Evolutionary conservation across 92 coral and sea anemone genomes (phyloP).

Genomic region (Zoanthus sociatus): DNA sequence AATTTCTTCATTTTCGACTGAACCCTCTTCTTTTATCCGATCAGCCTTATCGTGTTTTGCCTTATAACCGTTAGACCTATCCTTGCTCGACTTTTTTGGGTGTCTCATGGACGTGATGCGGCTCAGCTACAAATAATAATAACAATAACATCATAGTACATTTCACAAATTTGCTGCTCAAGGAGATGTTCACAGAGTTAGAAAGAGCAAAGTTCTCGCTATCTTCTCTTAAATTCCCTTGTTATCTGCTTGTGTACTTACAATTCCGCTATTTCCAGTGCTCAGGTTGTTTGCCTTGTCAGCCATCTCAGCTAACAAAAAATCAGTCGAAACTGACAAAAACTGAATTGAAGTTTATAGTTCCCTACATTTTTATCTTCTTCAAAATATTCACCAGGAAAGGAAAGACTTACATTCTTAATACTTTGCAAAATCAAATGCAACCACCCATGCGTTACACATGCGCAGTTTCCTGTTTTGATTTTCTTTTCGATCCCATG

Average conservation of each 20-base stretch:
- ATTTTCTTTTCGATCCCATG: constrained; percentile 46
- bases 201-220: background rate
- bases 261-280: constrained; percentile 45
- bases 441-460: constrained; percentile 27
- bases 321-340: background rate
- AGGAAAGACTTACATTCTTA: background rate
- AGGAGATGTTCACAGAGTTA: background rate
- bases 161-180: background rate
- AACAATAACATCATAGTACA: background rate
- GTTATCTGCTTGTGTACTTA: background rate
- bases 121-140: constrained; percentile 18
- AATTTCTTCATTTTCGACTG: constrained; percentile 36
- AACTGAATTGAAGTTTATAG: background rate
- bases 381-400: background rate
- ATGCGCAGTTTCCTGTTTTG: constrained; percentile 42
- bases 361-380: constrained; percentile 27
- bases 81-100: constrained; percentile 45
- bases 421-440: constrained; percentile 31
- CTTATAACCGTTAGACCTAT: constrained; percentile 34
- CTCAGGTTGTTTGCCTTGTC: constrained; percentile 32
- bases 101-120: constrained; percentile 50
- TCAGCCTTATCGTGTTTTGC: constrained; percentile 35
- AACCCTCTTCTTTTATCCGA: constrained; percentile 40
- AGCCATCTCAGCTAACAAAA: constrained; percentile 13
- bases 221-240: background rate